Evolutionary conservation across 2,888 invertebrate species (phyloP).

Genomic region (Nomada hirtipes): DNA sequence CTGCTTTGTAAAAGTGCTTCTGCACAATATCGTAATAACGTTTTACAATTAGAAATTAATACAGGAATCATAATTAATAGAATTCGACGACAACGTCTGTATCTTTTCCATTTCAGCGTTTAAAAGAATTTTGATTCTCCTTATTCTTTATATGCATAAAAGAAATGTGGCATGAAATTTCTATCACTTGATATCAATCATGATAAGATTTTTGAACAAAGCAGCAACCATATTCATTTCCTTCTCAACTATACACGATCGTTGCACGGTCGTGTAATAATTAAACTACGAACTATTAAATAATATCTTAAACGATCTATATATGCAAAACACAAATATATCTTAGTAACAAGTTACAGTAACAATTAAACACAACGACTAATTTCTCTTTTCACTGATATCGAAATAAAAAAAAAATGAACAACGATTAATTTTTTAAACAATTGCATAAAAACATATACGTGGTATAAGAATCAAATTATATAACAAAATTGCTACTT

Average conservation of each 20-base stretch:
- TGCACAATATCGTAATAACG: constrained; percentile 85
- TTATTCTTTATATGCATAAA: background rate
- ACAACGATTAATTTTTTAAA: constrained; percentile 23
- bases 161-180: background rate
- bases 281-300: background rate
- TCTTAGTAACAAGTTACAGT: no score
- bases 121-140: background rate
- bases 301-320: background rate
- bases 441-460: background rate
- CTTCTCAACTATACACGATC: background rate
- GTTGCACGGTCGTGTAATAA: background rate
- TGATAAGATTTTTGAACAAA: background rate
- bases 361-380: constrained; percentile 16
- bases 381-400: background rate
- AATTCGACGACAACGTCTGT: background rate
- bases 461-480: constrained; percentile 2
- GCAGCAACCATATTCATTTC: background rate
- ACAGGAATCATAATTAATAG: constrained; percentile 13
- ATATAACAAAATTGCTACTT: constrained; percentile 38
- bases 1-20: constrained; percentile 97
- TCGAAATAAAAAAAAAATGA: constrained; percentile 13
- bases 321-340: background rate
- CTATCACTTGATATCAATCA: background rate
- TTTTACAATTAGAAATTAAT: constrained; percentile 13
- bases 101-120: background rate